These are phyloP conservation scores for Orchesella cincta DNA, from an alignment of 1,140 invertebrate genomes.

Conservation along the genomic window DNA sequence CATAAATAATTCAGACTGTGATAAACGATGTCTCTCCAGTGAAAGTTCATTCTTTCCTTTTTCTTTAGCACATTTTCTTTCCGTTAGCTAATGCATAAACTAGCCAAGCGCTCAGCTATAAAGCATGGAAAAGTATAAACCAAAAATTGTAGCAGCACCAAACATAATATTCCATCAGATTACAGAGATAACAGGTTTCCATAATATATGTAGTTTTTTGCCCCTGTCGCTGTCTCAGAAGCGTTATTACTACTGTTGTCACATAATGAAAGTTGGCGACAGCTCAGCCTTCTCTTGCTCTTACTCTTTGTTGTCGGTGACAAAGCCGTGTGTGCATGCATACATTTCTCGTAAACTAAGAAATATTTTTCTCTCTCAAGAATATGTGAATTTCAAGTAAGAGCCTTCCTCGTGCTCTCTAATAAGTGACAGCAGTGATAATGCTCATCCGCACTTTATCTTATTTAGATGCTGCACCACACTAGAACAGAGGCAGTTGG, in stretches of 20 bases:
- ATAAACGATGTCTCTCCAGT: background rate
- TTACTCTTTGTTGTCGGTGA: too few species aligned
- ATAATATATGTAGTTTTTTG: background rate
- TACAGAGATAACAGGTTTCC: background rate
- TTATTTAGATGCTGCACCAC: background rate
- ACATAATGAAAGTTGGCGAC: background rate
- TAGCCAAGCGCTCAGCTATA: too few species aligned
- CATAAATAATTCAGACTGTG: conserved; percentile 30
- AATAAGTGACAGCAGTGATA: background rate
- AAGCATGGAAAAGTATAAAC: background rate
- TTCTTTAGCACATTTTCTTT: background rate
- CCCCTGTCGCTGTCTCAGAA: background rate
- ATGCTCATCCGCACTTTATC: background rate
- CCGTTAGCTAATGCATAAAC: background rate
- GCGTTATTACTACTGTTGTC: background rate
- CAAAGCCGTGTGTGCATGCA: too few species aligned
- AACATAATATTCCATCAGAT: background rate
- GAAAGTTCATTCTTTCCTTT: conserved; percentile 20
- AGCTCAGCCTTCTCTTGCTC: background rate
- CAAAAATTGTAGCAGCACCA: background rate
- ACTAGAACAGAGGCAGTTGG: background rate
- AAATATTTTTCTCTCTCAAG: too few species aligned
- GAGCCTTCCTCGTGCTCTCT: background rate
- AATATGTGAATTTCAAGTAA: too few species aligned
- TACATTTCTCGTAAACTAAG: background rate